Evolutionary conservation across 2,113 vertebrate genomes (phyloP).

Genomic region (Typhlomys cinereus): DNA sequence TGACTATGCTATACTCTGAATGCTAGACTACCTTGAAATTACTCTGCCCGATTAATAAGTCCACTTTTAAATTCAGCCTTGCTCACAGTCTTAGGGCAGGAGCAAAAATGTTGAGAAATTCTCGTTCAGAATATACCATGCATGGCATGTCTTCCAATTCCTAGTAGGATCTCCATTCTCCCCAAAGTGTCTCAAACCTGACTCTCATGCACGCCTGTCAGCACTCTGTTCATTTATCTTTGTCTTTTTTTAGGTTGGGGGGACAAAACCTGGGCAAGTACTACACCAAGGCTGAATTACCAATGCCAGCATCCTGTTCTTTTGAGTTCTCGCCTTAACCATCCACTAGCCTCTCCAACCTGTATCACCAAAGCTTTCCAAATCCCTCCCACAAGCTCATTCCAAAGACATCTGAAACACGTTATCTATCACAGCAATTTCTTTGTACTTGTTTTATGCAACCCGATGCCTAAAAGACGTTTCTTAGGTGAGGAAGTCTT

Average conservation of each 20-base stretch:
- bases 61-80: not conserved
- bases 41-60: not conserved
- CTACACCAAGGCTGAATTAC: no score
- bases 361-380: not conserved
- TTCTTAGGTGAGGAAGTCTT: not conserved
- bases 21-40: not conserved
- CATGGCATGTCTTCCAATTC: not conserved
- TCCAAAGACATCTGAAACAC: not conserved
- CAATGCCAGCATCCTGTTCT: no score
- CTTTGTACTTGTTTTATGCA: not conserved
- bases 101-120: not conserved
- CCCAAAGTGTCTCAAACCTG: not conserved
- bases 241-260: no score
- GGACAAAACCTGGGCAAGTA: no score
- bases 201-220: not conserved
- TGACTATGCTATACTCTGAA: not conserved
- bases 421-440: not conserved
- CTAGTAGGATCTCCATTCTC: not conserved
- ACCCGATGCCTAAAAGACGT: not conserved
- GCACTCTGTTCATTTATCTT: not conserved
- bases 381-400: not conserved
- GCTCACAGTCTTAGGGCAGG: no score
- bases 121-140: not conserved
- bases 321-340: not conserved
- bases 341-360: not conserved